A percentile compares a stretch with the other conserved stretches of the same genome.
These are phyloP conservation scores for Drosophila picticornis DNA, from an alignment of 2,888 invertebrate species.

Conservation along the genomic window DNA sequence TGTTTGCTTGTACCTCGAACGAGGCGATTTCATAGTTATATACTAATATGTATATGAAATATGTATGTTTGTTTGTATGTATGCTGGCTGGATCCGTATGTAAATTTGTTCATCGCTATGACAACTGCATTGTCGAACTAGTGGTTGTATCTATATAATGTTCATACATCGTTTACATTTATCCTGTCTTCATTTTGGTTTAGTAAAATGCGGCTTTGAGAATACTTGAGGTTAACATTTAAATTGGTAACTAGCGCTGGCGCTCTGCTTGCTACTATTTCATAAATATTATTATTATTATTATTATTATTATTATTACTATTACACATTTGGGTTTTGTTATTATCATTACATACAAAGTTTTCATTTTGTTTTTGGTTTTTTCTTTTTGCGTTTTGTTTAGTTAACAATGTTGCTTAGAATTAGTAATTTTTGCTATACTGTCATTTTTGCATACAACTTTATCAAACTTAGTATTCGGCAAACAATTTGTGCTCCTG, in stretches of 20 bases:
- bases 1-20: conserved; percentile 52
- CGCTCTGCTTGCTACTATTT: conserved; percentile 67
- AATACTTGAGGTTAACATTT: conserved; percentile 79
- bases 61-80: conserved; percentile 30
- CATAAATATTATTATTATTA: conserved; percentile 57
- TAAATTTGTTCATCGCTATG: conserved; percentile 40
- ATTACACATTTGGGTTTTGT: conserved; percentile 51
- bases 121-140: conserved; percentile 33
- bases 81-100: conserved; percentile 60
- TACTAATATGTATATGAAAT: conserved; percentile 35
- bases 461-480: conserved; percentile 61
- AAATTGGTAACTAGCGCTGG: conserved; percentile 63
- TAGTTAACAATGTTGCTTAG: conserved; percentile 74
- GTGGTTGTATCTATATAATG: conserved; percentile 28
- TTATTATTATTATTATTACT: conserved; percentile 43
- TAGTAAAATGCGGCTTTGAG: conserved; percentile 76
- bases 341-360: conserved; percentile 69
- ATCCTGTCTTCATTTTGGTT: conserved; percentile 51
- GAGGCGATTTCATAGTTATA: conserved; percentile 41
- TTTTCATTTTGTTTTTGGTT: conserved; percentile 26
- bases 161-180: conserved; percentile 33
- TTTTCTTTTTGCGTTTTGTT: conserved; percentile 31
- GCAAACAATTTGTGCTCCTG: conserved; percentile 48
- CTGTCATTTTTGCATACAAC: conserved; percentile 45
- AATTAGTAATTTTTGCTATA: conserved; percentile 61